phyloP scores from a whole-genome alignment of 2,797 vertebrate species.

The Lophotriccus pileatus region DNA sequence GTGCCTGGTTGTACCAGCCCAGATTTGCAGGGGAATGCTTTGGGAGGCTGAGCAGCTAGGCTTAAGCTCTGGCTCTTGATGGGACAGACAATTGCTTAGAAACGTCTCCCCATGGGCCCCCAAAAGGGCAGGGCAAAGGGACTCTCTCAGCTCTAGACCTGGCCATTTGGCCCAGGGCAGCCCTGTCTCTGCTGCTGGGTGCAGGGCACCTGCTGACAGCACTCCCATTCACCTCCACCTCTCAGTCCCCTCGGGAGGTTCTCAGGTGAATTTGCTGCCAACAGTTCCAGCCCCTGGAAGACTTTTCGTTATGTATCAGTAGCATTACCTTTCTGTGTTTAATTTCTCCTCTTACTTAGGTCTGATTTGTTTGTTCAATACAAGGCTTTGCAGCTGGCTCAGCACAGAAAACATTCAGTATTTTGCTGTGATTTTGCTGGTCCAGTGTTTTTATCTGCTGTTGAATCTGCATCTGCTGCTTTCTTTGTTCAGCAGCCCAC shows the following conservation, averaged over 20 bases:
- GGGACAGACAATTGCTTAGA: not conserved
- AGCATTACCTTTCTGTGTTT: not conserved
- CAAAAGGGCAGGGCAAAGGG: not conserved
- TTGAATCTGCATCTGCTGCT: not conserved
- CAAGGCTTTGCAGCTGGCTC: not conserved
- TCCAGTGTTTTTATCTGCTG: not conserved
- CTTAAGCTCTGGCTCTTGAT: not conserved
- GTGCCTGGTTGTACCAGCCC: not conserved
- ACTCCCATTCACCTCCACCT: not conserved
- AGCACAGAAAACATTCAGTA: not conserved
- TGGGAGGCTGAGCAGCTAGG: not conserved
- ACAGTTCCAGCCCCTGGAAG: not conserved
- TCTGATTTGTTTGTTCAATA: not conserved
- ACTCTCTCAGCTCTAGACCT: not conserved
- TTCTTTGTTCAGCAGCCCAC: not conserved
- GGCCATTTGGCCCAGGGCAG: fast-evolving
- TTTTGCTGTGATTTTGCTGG: not conserved
- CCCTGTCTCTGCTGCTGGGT: not conserved
- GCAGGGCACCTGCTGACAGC: not conserved
- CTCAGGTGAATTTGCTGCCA: fast-evolving
- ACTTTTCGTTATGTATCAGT: not conserved
- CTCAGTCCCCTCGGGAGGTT: not conserved
- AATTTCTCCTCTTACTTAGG: not conserved
- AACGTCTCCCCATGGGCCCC: fast-evolving
- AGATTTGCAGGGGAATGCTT: fast-evolving